phyloP scores from a whole-genome alignment of 1,140 invertebrate genomes.

The Dendroctonus valens region DNA sequence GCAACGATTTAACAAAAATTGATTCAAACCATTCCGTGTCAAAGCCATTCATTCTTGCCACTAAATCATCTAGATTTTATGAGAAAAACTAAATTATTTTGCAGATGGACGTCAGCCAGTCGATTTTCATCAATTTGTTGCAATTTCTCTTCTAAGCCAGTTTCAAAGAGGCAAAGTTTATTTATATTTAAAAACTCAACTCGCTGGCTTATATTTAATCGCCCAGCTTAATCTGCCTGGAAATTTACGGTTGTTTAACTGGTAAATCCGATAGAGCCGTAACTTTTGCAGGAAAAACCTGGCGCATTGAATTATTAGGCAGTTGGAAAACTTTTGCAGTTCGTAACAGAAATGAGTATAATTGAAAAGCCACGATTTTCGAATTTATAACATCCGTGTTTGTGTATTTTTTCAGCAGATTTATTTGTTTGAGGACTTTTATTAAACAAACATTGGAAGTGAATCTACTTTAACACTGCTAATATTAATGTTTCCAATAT shows the following conservation, averaged over 20 bases:
- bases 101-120: not conserved
- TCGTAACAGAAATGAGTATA: too few relatives aligned
- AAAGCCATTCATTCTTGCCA: not conserved
- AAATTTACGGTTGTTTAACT: conserved; percentile 16
- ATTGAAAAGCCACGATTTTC: too few relatives aligned
- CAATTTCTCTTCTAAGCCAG: not conserved
- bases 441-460: too few relatives aligned
- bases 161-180: not conserved
- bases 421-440: too few relatives aligned
- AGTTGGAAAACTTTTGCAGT: too few relatives aligned
- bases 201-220: not conserved
- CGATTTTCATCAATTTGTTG: not conserved
- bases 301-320: too few relatives aligned
- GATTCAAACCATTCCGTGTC: not conserved
- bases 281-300: not conserved
- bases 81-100: not conserved
- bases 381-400: too few relatives aligned
- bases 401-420: too few relatives aligned
- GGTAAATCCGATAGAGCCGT: conserved; percentile 8
- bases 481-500: too few relatives aligned
- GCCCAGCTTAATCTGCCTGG: not conserved
- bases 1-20: too few relatives aligned
- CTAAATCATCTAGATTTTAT: not conserved
- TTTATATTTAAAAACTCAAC: not conserved
- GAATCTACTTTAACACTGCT: too few relatives aligned